Conservation (phyloP, 2,113 vertebrate genomes). For the Sardina pilchardus region DNA sequence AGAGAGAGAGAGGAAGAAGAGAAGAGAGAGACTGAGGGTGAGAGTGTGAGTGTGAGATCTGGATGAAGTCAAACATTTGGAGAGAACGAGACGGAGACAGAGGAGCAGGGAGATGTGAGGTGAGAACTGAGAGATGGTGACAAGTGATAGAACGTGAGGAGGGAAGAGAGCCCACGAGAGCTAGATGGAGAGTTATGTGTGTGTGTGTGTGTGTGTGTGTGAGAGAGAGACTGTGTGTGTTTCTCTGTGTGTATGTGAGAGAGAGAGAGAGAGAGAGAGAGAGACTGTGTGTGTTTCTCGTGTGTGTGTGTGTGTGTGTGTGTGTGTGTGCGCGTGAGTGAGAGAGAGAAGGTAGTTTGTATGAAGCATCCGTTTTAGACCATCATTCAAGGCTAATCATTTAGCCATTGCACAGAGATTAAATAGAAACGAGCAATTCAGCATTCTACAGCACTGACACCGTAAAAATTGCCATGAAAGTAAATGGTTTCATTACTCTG, state of each 20-base stretch:
- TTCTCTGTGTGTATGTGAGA: neutral
- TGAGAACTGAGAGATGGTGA: neutral
- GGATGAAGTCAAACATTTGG: neutral
- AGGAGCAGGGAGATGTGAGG: no score
- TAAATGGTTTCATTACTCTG: neutral
- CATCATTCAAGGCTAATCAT: neutral
- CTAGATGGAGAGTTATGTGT: neutral
- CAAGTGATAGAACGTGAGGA: neutral
- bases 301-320: no score
- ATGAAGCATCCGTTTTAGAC: neutral
- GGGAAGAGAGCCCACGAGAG: neutral
- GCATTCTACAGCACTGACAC: neutral
- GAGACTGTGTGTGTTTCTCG: no score
- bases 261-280: neutral
- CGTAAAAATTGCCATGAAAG: neutral
- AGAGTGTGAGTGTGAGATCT: conserved; percentile 9
- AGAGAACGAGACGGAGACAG: neutral
- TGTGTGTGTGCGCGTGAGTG: no score
- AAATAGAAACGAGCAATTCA: neutral
- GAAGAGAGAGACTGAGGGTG: neutral
- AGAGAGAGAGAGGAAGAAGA: neutral
- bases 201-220: no score
- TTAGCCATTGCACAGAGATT: neutral
- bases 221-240: no score
- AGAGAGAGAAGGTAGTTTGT: neutral